Conservation (phyloP, 2,888 invertebrate species). For the Microctonus brassicae region DNA sequence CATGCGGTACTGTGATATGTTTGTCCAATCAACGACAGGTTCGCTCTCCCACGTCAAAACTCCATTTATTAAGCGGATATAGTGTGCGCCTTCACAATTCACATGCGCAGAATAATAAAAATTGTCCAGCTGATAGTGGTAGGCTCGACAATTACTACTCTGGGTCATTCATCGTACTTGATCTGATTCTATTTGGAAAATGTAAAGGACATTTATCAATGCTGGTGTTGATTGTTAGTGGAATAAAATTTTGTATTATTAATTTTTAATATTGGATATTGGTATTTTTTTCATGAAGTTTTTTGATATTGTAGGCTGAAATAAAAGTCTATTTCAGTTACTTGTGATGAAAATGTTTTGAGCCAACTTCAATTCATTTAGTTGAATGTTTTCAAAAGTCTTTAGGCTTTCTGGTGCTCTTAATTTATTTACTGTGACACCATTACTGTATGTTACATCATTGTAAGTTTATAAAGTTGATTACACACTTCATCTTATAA, state of each 20-base stretch:
- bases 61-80: background rate
- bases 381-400: background rate
- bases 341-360: too few relatives aligned
- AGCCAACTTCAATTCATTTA: too few relatives aligned
- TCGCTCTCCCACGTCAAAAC: background rate
- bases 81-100: background rate
- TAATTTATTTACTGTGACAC: background rate
- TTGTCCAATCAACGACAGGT: background rate
- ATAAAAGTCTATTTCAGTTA: too few relatives aligned
- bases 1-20: too few relatives aligned
- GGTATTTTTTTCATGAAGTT: too few relatives aligned
- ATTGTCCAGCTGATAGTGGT: conserved; percentile 35
- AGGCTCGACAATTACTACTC: background rate
- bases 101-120: conserved; percentile 32
- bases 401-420: background rate
- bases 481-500: background rate
- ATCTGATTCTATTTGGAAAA: background rate
- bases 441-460: conserved; percentile 43
- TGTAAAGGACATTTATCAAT: background rate
- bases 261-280: too few relatives aligned
- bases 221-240: too few relatives aligned
- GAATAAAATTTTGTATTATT: too few relatives aligned
- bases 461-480: conserved; percentile 44
- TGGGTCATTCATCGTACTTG: background rate
- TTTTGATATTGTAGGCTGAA: too few relatives aligned